A percentile compares a stretch with the other conserved stretches of the same genome.
Conservation (phyloP, 2,797 vertebrate genomes). For the Anolis apletophallus region DNA sequence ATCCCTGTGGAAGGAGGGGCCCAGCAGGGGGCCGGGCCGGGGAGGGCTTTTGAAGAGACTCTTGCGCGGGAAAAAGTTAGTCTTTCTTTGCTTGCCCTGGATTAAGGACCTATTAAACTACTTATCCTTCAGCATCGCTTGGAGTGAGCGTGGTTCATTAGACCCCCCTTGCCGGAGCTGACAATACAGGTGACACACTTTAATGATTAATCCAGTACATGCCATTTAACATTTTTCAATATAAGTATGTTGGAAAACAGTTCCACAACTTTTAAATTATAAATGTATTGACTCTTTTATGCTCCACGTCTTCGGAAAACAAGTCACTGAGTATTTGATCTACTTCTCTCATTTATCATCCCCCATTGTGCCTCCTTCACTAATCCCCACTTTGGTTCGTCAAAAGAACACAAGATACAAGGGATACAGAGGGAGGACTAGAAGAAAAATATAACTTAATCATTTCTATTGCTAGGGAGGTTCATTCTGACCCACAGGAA, state of each 20-base stretch:
- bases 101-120: too few species aligned
- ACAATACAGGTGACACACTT: too few species aligned
- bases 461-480: slow-evolving; percentile 39
- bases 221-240: background rate
- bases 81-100: too few species aligned
- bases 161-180: too few species aligned
- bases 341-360: slow-evolving; percentile 14
- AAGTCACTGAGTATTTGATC: background rate
- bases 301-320: background rate
- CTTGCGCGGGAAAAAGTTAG: too few species aligned
- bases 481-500: slow-evolving; percentile 40
- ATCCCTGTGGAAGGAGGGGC: too few species aligned
- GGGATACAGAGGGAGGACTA: slow-evolving; percentile 23
- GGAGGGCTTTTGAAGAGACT: too few species aligned
- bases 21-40: too few species aligned
- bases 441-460: slow-evolving; percentile 45
- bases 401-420: slow-evolving; percentile 51
- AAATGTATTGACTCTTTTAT: slow-evolving; percentile 17
- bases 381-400: background rate
- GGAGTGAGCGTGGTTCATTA: too few species aligned
- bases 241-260: background rate
- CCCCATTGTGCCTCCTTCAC: background rate
- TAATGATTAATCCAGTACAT: too few species aligned
- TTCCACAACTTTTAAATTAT: slow-evolving; percentile 18
- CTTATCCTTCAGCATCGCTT: too few species aligned